Base-by-base conservation (phyloP, 2,113 vertebrate species). In the Acrocephalus kingi region DNA sequence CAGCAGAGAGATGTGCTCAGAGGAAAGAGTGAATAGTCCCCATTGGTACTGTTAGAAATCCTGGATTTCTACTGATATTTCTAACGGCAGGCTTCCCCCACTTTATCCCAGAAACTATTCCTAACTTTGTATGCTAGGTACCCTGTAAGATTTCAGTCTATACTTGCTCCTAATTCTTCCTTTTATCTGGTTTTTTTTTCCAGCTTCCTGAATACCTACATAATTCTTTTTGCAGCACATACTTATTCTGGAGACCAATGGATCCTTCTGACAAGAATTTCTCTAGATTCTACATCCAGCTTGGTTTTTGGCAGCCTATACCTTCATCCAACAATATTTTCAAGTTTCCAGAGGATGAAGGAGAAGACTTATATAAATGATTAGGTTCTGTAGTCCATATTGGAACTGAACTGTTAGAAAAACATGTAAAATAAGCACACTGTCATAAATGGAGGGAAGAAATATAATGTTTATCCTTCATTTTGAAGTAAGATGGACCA, bases 281-380 rank as follows among this genome's bases (percentile, higher is more conserved):
- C 30, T 3, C 49, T 23, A 11, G 27, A 45, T 54, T 68, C 25
- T 48, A 45, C 28, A 30, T 14, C 17, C 27, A 83, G 1, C 11
- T 35, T 59, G 13, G 4, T 30, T 16, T 72, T 88, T 45, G 13
- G 16, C 25, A 67, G 37, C 25, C 43, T 49, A 0, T 10, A 37
- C 7, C 14, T 45, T 22, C 22, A 27, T 33, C 8, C 16, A 25
- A 55, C 25, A 54, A 13, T 18, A 37, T 31, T 27, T 37, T 14
- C 14, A 35, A 35, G 30, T 39, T 56, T 35, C 41, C 62, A 66
- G 46, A 43, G 11, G 13, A 61, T 59, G 14, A 73, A 58, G 31
- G 5, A 17, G 9, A 21, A 9, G 33, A 23, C 13, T 72, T 52
- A 6, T 0, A 6, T 10, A 35, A 25, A 45, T 25, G 1, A 61